Base-by-base conservation (phyloP, 2,888 invertebrate genomes). In the Lepidochitona cinerea region DNA sequence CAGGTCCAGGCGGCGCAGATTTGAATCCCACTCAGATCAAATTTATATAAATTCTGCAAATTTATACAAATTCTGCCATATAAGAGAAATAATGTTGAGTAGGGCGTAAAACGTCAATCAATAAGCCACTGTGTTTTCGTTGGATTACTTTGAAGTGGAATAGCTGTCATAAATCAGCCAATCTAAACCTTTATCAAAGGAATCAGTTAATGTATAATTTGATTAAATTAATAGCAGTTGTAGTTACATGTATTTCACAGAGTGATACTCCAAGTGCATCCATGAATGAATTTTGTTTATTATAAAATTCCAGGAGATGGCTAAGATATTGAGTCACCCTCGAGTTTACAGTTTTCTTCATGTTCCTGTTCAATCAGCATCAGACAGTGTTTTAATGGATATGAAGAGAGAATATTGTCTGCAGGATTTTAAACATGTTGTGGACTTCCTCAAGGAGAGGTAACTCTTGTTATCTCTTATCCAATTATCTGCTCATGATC, bases 301-400 rank as follows among this genome's bases (percentile, higher is more conserved):
- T n/a, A n/a, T n/a, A n/a, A n/a, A n/a, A n/a, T 49, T 49, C 4
- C 29, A 93, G 90, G 96, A 97, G 88, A 95, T 99, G 72, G 94
- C 96, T 0, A 93, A 94, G 86, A 95, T 98, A 80, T 93, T 99
- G 90, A 84, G 86, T 70, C 96, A 98, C 90, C 96, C 97, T 0
- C 92, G 95, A 74, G 98, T 99, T 0, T 99, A 99, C 89, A 94
- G 96, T 75, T 99, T 99, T 89, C 93, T 99, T 0, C 99, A 99
- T 91, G 95, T 99, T 26, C 99, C 99, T 0, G 98, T 99, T 0
- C 99, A 99, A 91, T 96, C 97, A 0, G 99, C 97, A 5, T 97
- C 97, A 84, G 97, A 99, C 91, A 93, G 94, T 73, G 98, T 99
- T 3, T 91, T 99, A 5, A 93, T 94, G 0, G 98, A 98, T 81